A percentile compares a stretch with the other conserved stretches of the same genome.
phyloP scores from a whole-genome alignment of 2,113 vertebrate genomes.

The Pangasianodon gigas region DNA sequence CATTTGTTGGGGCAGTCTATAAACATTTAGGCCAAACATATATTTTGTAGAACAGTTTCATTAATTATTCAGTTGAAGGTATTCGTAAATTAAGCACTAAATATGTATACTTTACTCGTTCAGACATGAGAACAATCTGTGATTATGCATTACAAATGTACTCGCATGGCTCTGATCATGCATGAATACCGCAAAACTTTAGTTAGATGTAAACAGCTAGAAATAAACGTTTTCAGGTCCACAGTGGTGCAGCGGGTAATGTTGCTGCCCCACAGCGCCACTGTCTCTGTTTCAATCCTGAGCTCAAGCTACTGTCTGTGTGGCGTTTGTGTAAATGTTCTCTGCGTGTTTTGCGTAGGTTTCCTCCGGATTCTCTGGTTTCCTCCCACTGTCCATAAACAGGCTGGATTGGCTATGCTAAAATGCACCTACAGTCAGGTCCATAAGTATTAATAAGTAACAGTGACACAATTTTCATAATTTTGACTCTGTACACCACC shows the following conservation, averaged over 20 bases:
- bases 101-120: neutral
- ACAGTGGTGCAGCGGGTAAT: neutral
- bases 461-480: too few species aligned
- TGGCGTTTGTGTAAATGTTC: neutral
- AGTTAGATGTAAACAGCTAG: neutral
- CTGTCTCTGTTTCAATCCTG: neutral
- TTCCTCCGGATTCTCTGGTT: neutral
- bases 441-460: too few species aligned
- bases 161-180: neutral
- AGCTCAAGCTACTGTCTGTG: neutral
- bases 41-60: neutral
- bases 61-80: neutral
- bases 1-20: neutral
- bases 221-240: neutral
- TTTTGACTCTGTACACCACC: too few species aligned
- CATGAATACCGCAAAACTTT: neutral
- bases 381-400: neutral
- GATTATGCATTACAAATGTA: neutral
- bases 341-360: neutral
- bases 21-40: neutral
- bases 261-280: neutral
- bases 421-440: neutral
- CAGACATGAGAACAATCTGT: neutral
- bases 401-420: neutral
- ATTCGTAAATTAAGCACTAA: neutral